Evolutionary conservation across 2,797 vertebrate species (phyloP), one percentile per base, ranked within the genome.

Genomic region (Gobionotothen gibberifrons): DNA sequence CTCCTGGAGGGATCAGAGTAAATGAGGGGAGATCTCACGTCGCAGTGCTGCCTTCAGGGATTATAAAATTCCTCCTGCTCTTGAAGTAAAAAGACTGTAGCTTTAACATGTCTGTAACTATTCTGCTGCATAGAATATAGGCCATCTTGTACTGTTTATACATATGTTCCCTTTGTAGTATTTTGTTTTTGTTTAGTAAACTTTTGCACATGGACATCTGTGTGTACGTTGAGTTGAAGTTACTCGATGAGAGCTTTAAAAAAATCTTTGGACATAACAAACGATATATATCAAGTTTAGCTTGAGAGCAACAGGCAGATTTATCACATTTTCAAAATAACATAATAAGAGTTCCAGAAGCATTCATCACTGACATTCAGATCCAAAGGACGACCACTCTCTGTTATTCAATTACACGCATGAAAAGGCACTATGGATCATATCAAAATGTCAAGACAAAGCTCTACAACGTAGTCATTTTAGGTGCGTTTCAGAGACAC

Each of bases 1-100:
- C 82, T 89, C 82, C 84, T 81, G 78, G 57, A 84, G 86, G 86
- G 76, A 84, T 80, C 67, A 44, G 62, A 85, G 69, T 85, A 86
- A 90, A 87, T 82, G 86, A 88, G 80, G 65, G 78, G 77, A 84
- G 74, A 78, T 89, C 83, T 90, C 70, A 72, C 68, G 69, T 84
- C 69, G 49, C 44, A 1, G 60, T 62, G 49, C 75, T 57, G 81
- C 80, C 87, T 76, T 73, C 57, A 62, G 60, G 87, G 82, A 88
- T 92, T 82, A 87, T 60, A 46, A 90, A 87, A 87, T 84, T 74
- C 81, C 79, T 65, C 48, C 70, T 77, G 76, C 81, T 83, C 74
- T 78, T 81, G 52, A 65, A 78, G 70, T 75, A 55, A 86, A 84
- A 80, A 51, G 64, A 69, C 73, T 62, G 46, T 2, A 16, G 76